phyloP scores from a whole-genome alignment of 2,113 vertebrate species.

The Phasianus colchicus region DNA sequence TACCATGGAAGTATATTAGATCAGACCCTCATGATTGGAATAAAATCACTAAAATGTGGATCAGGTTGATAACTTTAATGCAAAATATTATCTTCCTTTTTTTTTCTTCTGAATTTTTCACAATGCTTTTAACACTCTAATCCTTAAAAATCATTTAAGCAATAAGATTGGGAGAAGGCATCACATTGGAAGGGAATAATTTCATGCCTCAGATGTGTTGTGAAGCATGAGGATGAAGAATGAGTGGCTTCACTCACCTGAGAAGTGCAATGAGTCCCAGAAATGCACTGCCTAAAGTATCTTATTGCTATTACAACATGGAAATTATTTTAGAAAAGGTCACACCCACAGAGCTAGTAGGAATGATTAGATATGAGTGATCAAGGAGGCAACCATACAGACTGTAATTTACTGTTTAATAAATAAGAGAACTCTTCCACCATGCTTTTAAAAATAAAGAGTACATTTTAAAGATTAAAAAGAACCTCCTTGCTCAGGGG shows the following conservation, averaged over 20 bases:
- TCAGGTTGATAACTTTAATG: slow-evolving; percentile 20
- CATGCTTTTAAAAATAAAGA: neutral
- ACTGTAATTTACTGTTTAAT: neutral
- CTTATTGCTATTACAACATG: slow-evolving; percentile 10
- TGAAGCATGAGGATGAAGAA: slow-evolving; percentile 43
- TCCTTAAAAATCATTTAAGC: slow-evolving; percentile 63
- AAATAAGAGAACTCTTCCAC: neutral
- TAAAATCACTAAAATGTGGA: slow-evolving; percentile 41
- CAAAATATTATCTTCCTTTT: slow-evolving; percentile 9
- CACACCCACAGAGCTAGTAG: neutral
- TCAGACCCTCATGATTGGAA: neutral
- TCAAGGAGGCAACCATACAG: neutral
- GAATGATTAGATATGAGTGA: neutral
- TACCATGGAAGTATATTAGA: neutral
- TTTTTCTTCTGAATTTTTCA: neutral
- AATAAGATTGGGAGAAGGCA: slow-evolving; percentile 14
- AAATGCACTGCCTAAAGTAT: slow-evolving; percentile 24
- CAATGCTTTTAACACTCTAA: slow-evolving; percentile 41
- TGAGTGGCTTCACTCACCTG: slow-evolving; percentile 51
- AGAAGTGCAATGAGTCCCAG: slow-evolving; percentile 39
- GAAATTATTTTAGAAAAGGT: slow-evolving; percentile 53
- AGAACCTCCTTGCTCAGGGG: neutral
- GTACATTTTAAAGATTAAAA: neutral
- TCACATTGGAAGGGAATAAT: slow-evolving; percentile 38
- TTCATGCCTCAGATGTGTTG: slow-evolving; percentile 52